Evolutionary conservation across 2,797 vertebrate species (phyloP), one percentile per base, ranked within the genome.

Genomic region (Chanos chanos): DNA sequence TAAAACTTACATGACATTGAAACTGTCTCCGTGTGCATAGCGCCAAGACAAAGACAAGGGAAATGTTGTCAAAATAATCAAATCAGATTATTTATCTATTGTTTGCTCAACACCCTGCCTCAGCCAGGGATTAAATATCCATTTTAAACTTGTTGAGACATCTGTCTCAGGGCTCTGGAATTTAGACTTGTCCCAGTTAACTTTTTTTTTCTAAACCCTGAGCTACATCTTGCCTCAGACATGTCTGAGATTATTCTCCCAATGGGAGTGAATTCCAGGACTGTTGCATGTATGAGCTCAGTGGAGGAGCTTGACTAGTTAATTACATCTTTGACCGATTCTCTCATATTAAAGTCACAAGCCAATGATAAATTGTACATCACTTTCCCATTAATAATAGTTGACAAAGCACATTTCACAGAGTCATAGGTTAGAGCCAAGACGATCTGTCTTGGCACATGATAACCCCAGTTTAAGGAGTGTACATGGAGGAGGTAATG

Each of bases 81-180:
- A 57, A 48, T 33, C 33, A 18, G 64, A 71, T 79, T 76, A 73
- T 76, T 75, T 74, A 64, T 59, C 1, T 28, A 70, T 49, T 74
- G 66, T 83, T 79, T 75, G 65, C 62, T 61, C 55, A 58, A 66
- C 40, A 39, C 71, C 62, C 40, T 37, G 21, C 50, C 45, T 43
- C 57, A 50, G 61, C 41, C 18, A 0, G 61, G 49, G 67, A 72
- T 73, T 69, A 27, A 63, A 49, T 43, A 51, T 47, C 67, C 2
- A 62, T 67, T 27, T 43, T 76, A 64, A 25, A 61, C 43, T 69
- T 68, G 51, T 79, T 55, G 59, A 64, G 67, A 65, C 61, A 53
- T 49, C 70, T 73, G 70, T 74, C 74, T 76, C 61, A 64, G 65
- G 55, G 50, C 47, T 71, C 57, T 65, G 59, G 69, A 81, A 75